Evolutionary conservation across 2,888 invertebrate species (phyloP).

Genomic region (Polydrusus cervinus): DNA sequence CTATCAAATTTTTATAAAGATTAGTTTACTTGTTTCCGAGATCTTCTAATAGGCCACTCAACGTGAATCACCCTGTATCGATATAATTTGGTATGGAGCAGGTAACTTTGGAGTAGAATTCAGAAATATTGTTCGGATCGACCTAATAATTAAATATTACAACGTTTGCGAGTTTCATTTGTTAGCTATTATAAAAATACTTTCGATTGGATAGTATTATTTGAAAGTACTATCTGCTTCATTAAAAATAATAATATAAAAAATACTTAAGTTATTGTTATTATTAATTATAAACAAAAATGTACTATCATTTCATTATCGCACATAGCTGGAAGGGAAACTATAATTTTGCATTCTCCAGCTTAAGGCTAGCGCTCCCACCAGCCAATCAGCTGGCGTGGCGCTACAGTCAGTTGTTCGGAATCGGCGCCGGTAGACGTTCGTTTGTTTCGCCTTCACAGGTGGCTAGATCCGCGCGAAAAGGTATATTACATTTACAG

Average conservation of each 20-base stretch:
- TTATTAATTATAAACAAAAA: constrained; percentile 5
- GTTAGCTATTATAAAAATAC: background rate
- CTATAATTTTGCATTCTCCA: constrained; percentile 30
- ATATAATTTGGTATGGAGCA: too few species aligned
- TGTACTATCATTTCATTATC: constrained; percentile 25
- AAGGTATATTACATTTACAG: constrained; percentile 2
- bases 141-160: too few species aligned
- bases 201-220: background rate
- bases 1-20: too few species aligned
- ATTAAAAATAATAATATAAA: background rate
- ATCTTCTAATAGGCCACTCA: too few species aligned
- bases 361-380: constrained; percentile 31
- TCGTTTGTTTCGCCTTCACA: constrained; percentile 27
- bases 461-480: constrained; percentile 34
- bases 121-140: too few species aligned
- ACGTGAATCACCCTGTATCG: too few species aligned
- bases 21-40: too few species aligned
- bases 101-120: too few species aligned
- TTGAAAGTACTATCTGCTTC: background rate
- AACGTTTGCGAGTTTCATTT: too few species aligned
- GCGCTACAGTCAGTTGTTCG: constrained; percentile 39
- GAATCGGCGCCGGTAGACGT: constrained; percentile 40
- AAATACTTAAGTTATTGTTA: background rate
- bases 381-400: constrained; percentile 38
- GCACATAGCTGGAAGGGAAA: constrained; percentile 31